Conservation (phyloP, 1,140 invertebrate genomes). For the Rhyzopertha dominica region DNA sequence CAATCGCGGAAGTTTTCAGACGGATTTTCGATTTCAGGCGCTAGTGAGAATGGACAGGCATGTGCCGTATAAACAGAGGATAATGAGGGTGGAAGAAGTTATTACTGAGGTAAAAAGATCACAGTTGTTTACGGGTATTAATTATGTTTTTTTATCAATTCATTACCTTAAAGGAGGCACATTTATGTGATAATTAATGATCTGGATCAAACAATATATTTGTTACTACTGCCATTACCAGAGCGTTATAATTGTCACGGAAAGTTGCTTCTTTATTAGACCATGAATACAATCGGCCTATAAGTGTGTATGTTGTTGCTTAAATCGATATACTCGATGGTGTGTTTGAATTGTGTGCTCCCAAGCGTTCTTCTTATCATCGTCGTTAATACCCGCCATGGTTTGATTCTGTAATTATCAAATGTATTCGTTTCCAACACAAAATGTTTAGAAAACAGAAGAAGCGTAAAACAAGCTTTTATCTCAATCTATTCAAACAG, state of each 20-base stretch:
- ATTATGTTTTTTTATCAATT: conserved; percentile 6
- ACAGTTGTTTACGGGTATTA: conserved; percentile 1
- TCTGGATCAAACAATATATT: background rate
- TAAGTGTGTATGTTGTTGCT: no score
- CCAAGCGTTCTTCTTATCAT: no score
- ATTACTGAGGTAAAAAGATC: conserved; percentile 72
- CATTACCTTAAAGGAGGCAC: background rate
- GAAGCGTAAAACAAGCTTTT: no score
- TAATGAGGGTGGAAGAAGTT: conserved; percentile 83
- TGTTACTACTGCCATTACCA: background rate
- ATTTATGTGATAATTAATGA: background rate
- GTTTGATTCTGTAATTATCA: no score
- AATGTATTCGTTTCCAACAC: no score
- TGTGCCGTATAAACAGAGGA: conserved; percentile 69
- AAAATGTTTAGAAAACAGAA: no score
- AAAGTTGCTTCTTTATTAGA: no score
- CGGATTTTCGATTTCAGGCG: conserved; percentile 54
- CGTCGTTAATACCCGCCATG: no score
- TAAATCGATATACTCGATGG: no score
- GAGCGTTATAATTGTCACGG: background rate
- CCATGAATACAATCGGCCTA: no score
- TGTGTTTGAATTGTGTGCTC: no score
- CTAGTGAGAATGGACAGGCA: conserved; percentile 86
- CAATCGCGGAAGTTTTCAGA: background rate
- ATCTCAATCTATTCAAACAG: no score